phyloP scores from a whole-genome alignment of 1,140 invertebrate species.

The Sarcophaga bullata region DNA sequence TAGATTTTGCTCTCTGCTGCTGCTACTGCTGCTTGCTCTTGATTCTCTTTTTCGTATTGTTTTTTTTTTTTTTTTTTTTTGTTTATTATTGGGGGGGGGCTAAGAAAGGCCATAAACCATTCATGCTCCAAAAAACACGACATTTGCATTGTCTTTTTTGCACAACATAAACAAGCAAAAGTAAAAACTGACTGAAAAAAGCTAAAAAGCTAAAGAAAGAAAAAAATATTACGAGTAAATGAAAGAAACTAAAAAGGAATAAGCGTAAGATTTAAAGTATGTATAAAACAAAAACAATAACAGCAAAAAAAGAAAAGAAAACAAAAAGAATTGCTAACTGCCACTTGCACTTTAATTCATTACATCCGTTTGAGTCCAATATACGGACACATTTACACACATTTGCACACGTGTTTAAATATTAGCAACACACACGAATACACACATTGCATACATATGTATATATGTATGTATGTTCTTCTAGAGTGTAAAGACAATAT shows the following conservation, averaged over 20 bases:
- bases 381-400: slow-evolving; percentile 11
- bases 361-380: slow-evolving; percentile 39
- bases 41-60: not conserved
- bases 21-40: too few species aligned
- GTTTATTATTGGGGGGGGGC: slow-evolving; percentile 24
- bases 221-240: not conserved
- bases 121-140: slow-evolving; percentile 40
- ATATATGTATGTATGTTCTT: not conserved
- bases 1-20: not conserved
- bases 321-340: slow-evolving; percentile 30
- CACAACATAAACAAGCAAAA: slow-evolving; percentile 5
- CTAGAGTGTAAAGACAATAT: too few species aligned
- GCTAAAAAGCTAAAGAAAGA: too few species aligned
- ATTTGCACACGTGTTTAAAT: not conserved
- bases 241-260: not conserved
- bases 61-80: not conserved
- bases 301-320: not conserved
- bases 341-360: slow-evolving; percentile 40
- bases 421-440: not conserved
- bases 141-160: slow-evolving; percentile 38
- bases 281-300: not conserved
- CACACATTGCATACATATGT: not conserved
- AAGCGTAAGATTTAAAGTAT: not conserved
- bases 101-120: slow-evolving; percentile 36
- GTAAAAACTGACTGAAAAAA: too few species aligned